These are phyloP conservation scores for Phodopus roborovskii DNA, from an alignment of 2,113 vertebrate genomes.

Conservation along the genomic window DNA sequence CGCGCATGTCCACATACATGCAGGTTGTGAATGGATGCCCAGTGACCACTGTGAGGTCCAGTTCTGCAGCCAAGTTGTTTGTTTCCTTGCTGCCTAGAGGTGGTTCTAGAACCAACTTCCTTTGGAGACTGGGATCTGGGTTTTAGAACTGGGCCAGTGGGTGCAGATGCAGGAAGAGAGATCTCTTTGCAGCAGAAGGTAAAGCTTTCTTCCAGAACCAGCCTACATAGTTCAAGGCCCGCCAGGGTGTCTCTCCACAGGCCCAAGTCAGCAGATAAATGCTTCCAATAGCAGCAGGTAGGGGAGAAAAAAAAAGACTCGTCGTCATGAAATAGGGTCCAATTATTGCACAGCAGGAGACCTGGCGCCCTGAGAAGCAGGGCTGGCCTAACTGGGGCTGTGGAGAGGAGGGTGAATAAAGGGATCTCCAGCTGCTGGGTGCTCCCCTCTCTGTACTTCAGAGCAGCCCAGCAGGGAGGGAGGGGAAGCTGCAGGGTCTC, in stretches of 20 bases:
- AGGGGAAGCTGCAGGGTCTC: not conserved
- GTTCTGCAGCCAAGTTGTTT: not conserved
- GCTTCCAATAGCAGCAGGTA: conserved; percentile 6
- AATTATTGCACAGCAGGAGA: conserved; percentile 1
- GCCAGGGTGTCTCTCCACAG: not conserved
- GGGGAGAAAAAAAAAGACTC: not conserved
- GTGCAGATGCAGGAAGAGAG: not conserved
- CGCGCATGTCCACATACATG: not conserved
- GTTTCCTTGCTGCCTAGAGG: not conserved
- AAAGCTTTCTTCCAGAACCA: not conserved
- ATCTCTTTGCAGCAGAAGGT: conserved; percentile 1
- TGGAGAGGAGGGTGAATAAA: not conserved
- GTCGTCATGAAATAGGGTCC: not conserved
- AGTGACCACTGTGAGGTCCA: not conserved
- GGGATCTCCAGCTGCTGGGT: not conserved
- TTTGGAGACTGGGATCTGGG: not conserved
- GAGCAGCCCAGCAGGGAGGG: not conserved
- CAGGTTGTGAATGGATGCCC: not conserved
- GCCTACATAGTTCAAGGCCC: not conserved
- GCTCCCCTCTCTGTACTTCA: not conserved
- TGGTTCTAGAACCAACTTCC: not conserved
- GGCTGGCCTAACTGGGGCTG: not conserved
- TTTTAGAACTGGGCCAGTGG: too few relatives aligned
- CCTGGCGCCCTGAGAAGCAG: not conserved
- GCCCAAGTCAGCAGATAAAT: not conserved